Base-by-base conservation (phyloP, 2,888 invertebrate species). In the Bimastos eiseni region DNA sequence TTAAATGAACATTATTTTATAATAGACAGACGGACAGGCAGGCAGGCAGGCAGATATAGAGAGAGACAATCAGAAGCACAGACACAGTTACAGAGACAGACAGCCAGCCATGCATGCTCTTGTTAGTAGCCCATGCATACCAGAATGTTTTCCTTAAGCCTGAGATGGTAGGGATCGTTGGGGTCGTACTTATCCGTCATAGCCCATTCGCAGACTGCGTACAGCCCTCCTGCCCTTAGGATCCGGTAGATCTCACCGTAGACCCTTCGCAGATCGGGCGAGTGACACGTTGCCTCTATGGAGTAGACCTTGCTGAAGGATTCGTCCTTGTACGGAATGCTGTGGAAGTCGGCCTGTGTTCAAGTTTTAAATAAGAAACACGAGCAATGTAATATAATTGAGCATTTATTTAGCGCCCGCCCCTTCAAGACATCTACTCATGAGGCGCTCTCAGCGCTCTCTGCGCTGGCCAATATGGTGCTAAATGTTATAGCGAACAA, bases 251-350 rank as follows among this genome's bases (percentile, higher is more conserved):
- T 91, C 83, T 92, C 92, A 8, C 90, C 83, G 83, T 91, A 92
- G 37, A 90, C 91, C 37, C 89, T 34, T 1, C 24, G 33, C 49
- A 90, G 89, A 55, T 90, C 90, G 13, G 21, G 83, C 5, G 92
- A 91, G 89, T 92, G 92, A 90, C 92, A 92, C 37, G 91, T 91
- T 13, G 92, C 92, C 89, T 92, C 92, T 1, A 92, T 91, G 13
- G 92, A 91, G 90, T 92, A 92, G n/a, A 89, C 91, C 83, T 91
- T 90, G 90, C 91, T 91, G 37, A 92, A 92, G 5, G 84, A 89
- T 33, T 89, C 90, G 30, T 90, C 55, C 1, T 88, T 55, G 38
- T 91, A 90, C n/a, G 91, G 89, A n/a, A 91, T 36, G 36, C 91
- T 49, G 83, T 89, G 90, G 90, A 92, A 92, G 91, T 92, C 92